Conservation (phyloP, 2,888 invertebrate species). For the Rhogogaster chlorosoma region DNA sequence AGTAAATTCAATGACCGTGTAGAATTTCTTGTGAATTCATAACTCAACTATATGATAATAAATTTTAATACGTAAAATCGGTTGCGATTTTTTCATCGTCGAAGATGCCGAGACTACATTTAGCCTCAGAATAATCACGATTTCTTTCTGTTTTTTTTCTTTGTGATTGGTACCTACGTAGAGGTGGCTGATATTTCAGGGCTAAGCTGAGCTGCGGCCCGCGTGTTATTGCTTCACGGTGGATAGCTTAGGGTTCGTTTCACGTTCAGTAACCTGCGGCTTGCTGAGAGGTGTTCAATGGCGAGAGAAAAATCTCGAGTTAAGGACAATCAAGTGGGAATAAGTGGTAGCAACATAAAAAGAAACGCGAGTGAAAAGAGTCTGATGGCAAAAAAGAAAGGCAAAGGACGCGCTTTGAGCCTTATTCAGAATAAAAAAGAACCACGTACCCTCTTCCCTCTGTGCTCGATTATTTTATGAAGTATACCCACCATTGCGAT, state of each 20-base stretch:
- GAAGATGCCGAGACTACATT: background rate
- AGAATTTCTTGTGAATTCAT: background rate
- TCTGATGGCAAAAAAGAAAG: conserved; percentile 1
- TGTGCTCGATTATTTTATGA: conserved; percentile 15
- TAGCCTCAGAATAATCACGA: background rate
- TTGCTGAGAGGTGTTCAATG: conserved; percentile 34
- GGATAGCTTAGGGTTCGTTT: conserved; percentile 19
- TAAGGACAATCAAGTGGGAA: conserved; percentile 41
- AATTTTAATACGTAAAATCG: background rate
- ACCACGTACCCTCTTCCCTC: background rate
- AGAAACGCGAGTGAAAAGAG: conserved; percentile 31
- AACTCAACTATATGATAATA: background rate
- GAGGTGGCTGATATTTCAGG: background rate
- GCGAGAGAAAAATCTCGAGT: conserved; percentile 35
- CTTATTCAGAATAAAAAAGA: background rate
- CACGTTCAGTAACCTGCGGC: conserved; percentile 25
- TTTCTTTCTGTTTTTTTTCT: background rate
- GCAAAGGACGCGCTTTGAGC: conserved; percentile 2
- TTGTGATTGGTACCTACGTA: background rate
- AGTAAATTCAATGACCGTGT: background rate
- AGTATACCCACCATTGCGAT: conserved; percentile 1
- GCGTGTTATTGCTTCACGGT: conserved; percentile 10
- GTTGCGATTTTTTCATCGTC: background rate
- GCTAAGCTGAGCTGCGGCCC: background rate
- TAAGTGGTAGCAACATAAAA: conserved; percentile 34